Evolutionary conservation across 2,888 invertebrate species (phyloP), one percentile per base, ranked within the genome.

Genomic region (Drosophila lacicola): DNA sequence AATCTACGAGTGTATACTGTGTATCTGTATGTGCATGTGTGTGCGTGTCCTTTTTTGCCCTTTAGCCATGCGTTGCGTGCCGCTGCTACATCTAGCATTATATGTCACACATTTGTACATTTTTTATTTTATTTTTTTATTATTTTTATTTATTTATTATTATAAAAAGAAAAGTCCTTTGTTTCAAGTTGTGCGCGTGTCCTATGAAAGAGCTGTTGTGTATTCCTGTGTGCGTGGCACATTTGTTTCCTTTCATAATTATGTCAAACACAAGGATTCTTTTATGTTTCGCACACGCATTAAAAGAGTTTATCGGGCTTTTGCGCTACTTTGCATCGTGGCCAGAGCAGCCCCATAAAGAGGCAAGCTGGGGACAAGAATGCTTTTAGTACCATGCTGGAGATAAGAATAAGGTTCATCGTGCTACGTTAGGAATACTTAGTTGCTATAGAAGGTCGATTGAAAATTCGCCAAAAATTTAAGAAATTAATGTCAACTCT

Each of bases 251-350:
- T 82, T 89, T 89, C 82, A 72, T 88, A 88, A 87, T 85, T 87
- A 87, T 90, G 90, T 89, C 89, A 90, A 87, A 74, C 81, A 88
- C 89, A 89, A 88, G 80, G 78, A 84, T 84, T 85, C 78, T 73
- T 77, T 78, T 87, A 83, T 88, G 68, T 68, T 64, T 50, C 45
- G 55, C 54, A 63, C n/a, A 54, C 72, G 55, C 60, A 73, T 66
- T 70, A 70, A 77, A 76, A 74, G 84, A 78, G 73, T 81, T 82
- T 84, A 82, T 82, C 82, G 64, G 67, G 50, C 25, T 54, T 58
- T 70, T 62, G 54, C 54, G 57, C 64, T 58, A 49, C 74, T 78
- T 71, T 67, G 36, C 49, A 34, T 36, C 42, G 66, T 36, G 39
- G 21, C 65, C 51, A 25, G 33, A 46, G 25, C 44, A 67, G 54